These are phyloP conservation scores for Neoniphon sammara DNA, from an alignment of 2,797 vertebrate genomes.

Conservation along the genomic window DNA sequence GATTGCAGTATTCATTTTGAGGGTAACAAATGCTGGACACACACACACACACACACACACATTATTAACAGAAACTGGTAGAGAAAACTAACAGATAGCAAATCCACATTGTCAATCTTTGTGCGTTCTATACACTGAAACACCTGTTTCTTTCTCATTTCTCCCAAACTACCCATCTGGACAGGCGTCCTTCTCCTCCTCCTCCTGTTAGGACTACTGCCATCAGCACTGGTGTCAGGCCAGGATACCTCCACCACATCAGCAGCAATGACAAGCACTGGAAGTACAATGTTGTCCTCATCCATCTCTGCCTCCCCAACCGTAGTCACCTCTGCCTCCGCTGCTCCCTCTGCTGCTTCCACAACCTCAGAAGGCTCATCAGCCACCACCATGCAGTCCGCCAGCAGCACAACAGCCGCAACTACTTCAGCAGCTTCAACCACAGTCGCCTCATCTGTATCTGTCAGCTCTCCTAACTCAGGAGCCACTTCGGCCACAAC, in stretches of 20 bases:
- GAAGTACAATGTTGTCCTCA: not conserved
- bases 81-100: too few species aligned
- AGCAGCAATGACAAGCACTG: not conserved
- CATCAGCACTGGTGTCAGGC: slow-evolving; percentile 52
- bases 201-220: slow-evolving; percentile 70
- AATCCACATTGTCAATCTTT: not conserved
- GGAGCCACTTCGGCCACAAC: not conserved
- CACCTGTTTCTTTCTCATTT: slow-evolving; percentile 7
- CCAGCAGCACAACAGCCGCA: not conserved
- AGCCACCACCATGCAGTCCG: not conserved
- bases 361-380: not conserved
- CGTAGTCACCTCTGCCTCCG: not conserved
- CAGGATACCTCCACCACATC: accelerated
- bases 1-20: not conserved
- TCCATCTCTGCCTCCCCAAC: not conserved
- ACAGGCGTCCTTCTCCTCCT: slow-evolving; percentile 61
- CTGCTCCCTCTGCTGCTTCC: not conserved
- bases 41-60: too few species aligned
- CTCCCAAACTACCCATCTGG: slow-evolving; percentile 13
- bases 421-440: slow-evolving; percentile 8
- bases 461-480: slow-evolving; percentile 13
- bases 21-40: not conserved
- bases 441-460: not conserved
- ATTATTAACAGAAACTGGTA: too few species aligned
- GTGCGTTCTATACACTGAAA: slow-evolving; percentile 2